Evolutionary conservation across 2,113 vertebrate genomes (phyloP), one percentile per base, ranked within the genome.

Genomic region (Plotosus lineatus): DNA sequence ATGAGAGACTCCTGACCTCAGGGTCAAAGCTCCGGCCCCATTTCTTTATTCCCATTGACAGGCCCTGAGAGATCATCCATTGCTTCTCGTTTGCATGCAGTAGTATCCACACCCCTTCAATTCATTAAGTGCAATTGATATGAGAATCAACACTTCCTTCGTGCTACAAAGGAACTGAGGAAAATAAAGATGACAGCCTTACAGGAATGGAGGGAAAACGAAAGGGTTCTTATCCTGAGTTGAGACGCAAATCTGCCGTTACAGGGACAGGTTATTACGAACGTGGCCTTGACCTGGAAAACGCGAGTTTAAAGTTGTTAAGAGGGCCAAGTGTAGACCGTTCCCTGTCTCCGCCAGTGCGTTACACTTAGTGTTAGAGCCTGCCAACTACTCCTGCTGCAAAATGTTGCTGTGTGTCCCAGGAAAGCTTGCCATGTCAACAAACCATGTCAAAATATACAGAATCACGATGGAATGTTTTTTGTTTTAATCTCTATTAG

Each of bases 271-370:
- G 73, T 68, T 42, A 60, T 78, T 72, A 58, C 40, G 76, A 53
- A 12, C 6, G 21, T 5, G 82, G 87, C 83, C 85, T 86, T 83
- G 76, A 88, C 87, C 88, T 88, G 87, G 82, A 85, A 84, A 90
- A 90, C 78, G 83, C 86, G 88, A 85, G 89, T 92, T 88, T 85
- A 83, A 86, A 87, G 92, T 90, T 90, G 90, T 89, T 86, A 85
- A 86, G 88, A 86, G 84, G 7, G 85, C 86, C 74, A 81, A 91
- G 89, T 87, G 78, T 90, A 90, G 88, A 89, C 87, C 83, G 78
- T 82, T 90, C 85, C 88, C 86, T 7, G 88, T 85, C 87, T 85
- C 88, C 75, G 1, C 84, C 90, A 87, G 68, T 92, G 89, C 91
- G 90, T 91, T 75, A 85, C 65, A 77, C 55, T 85, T 10, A 3